These are phyloP conservation scores for Cyphomyrmex costatus DNA, from an alignment of 1,140 invertebrate species.

Conservation along the genomic window DNA sequence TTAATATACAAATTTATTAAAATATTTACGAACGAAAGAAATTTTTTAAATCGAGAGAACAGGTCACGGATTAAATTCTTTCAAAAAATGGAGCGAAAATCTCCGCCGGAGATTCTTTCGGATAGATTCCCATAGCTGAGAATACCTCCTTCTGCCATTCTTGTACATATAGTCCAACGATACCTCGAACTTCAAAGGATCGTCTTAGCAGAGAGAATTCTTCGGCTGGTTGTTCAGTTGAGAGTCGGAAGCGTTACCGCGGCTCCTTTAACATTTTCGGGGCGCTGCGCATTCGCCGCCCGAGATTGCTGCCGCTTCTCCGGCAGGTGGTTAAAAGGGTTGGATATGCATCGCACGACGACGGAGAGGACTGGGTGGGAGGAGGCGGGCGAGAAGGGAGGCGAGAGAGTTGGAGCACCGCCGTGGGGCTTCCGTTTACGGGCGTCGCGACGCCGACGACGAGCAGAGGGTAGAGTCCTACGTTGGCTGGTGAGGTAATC, in stretches of 20 bases:
- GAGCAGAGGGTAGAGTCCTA: conserved; percentile 65
- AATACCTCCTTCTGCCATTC: conserved; percentile 8
- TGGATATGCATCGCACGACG: conserved; percentile 47
- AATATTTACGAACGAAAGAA: background rate
- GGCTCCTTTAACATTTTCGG: conserved; percentile 42
- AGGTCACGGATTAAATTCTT: conserved; percentile 15
- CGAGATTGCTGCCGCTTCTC: conserved; percentile 57
- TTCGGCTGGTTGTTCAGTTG: conserved; percentile 40
- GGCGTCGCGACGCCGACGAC: conserved; percentile 72
- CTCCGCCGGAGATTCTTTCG: conserved; percentile 17
- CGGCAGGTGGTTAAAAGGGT: conserved; percentile 56
- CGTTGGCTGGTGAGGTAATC: conserved; percentile 74
- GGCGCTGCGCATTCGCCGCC: conserved; percentile 56
- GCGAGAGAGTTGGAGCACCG: conserved; percentile 47
- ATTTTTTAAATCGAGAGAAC: background rate
- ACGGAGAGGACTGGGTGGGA: conserved; percentile 13
- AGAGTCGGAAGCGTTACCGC: conserved; percentile 56
- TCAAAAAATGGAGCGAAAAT: background rate
- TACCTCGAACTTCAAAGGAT: conserved; percentile 45
- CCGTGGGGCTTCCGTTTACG: conserved; percentile 80
- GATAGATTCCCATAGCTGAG: conserved; percentile 1
- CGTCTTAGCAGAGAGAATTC: conserved; percentile 34
- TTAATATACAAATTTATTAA: background rate
- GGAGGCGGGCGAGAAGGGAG: background rate
- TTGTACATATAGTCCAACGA: conserved; percentile 14